Conservation (phyloP, 2,113 vertebrate species). For the Suncus etruscus region DNA sequence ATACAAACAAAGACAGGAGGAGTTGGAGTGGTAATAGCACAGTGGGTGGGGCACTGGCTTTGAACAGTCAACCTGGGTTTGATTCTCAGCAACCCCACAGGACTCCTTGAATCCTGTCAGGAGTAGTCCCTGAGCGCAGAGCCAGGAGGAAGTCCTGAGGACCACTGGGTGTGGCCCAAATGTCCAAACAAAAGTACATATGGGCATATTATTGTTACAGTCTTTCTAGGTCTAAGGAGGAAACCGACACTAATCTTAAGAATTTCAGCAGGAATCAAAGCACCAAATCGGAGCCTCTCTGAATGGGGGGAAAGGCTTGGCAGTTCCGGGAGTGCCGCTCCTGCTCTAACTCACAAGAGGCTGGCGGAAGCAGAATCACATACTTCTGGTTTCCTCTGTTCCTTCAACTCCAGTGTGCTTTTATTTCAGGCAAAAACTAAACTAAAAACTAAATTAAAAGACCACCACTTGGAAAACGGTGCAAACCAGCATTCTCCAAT, state of each 20-base stretch:
- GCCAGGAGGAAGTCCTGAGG: too few relatives aligned
- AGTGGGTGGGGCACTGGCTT: too few relatives aligned
- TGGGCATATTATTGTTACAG: background rate
- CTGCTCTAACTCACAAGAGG: background rate
- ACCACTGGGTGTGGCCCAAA: background rate
- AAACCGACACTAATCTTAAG: conserved; percentile 2
- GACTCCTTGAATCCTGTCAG: too few relatives aligned
- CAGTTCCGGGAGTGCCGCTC: background rate
- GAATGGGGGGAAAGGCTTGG: background rate
- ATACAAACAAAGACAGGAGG: too few relatives aligned
- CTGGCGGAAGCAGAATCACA: background rate
- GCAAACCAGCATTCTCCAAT: background rate
- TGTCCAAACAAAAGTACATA: background rate
- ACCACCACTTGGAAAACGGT: background rate
- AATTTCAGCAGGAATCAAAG: background rate
- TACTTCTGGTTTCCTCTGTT: background rate
- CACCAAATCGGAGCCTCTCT: background rate
- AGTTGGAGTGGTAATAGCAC: too few relatives aligned
- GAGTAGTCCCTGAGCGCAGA: too few relatives aligned
- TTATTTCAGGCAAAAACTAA: background rate
- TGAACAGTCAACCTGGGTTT: too few relatives aligned
- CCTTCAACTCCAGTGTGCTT: conserved; percentile 7
- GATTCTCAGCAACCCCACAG: too few relatives aligned
- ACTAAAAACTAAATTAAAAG: background rate
- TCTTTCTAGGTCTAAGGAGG: background rate